Evolutionary conservation across 1,140 invertebrate genomes (phyloP), one percentile per base, ranked within the genome.

Genomic region (Anastrepha obliqua): DNA sequence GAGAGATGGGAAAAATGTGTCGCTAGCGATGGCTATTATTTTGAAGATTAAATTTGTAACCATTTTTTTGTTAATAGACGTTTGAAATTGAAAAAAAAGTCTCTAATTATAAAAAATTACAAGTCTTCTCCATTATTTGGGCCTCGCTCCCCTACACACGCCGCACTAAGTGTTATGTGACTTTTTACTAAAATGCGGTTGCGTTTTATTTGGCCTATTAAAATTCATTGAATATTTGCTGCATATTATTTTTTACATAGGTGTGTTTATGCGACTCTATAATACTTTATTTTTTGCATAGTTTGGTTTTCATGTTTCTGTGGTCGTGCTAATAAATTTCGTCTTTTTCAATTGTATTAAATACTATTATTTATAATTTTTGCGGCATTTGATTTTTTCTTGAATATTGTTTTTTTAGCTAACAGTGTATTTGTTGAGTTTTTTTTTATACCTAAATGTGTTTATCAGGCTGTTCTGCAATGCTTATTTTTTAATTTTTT

Each of bases 141-240:
- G 29, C 29, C 29, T 29, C 29, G 29, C 74, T 11, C 74, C n/a
- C 47, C 6, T 55, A 20, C 74, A 55, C 74, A 7, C 13, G 1
- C 47, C 7, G n/a, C 42, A n/a, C 42, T 20, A 15, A 81, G 1
- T 9, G 13, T 9, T 55, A 81, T 81, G 47, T 20, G 15, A 55
- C n/a, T 55, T 51, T 13, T 74, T 29, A 47, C 13, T 74, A 74
- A 74, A 47, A 47, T 74, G 67, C 39, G 7, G 5, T 47, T 74
- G 67, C 13, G 5, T 74, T 17, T 13, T 47, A n/a, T 81, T 81
- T 55, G 1, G 44, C 13, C 74, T 81, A 55, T 44, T 81, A 81
- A 74, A 81, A 81, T 51, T 81, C 74, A 55, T 20, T 81, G 74
- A 81, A 81, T 81, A 81, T 81, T 55, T 55, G n/a, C 2, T 55